A percentile compares a stretch with the other conserved stretches of the same genome.
Evolutionary conservation across 2,113 vertebrate species (phyloP).

Genomic region (Xenopus borealis): DNA sequence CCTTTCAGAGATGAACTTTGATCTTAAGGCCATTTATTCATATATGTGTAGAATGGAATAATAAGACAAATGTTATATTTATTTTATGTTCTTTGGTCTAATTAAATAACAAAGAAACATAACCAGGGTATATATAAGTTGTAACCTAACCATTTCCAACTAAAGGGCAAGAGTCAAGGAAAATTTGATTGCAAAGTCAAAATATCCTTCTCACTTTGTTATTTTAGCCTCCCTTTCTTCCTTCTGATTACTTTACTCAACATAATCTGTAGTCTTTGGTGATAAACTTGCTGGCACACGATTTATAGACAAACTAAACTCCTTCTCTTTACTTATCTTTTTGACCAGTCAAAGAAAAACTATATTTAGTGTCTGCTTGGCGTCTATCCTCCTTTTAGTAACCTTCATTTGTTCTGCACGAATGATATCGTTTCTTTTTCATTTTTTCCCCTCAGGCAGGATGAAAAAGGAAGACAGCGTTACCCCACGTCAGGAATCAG

Average conservation of each 20-base stretch:
- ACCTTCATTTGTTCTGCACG: slow-evolving; percentile 38
- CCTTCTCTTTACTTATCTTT: slow-evolving; percentile 65
- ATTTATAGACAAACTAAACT: slow-evolving; percentile 69
- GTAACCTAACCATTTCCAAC: slow-evolving; percentile 64
- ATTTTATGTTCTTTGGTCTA: background rate
- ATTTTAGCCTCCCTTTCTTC: slow-evolving; percentile 72
- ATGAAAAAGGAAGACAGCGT: slow-evolving; percentile 20
- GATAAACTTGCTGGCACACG: slow-evolving; percentile 67
- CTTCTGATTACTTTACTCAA: slow-evolving; percentile 61
- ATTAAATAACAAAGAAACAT: slow-evolving; percentile 15
- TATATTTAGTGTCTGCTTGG: slow-evolving; percentile 62
- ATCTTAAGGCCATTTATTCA: slow-evolving; percentile 11
- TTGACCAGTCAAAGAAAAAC: slow-evolving; percentile 59
- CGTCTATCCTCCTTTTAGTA: slow-evolving; percentile 46
- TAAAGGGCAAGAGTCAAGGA: slow-evolving; percentile 62
- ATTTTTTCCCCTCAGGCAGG: slow-evolving; percentile 5
- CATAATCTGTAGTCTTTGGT: slow-evolving; percentile 57
- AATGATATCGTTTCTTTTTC: slow-evolving; percentile 21
- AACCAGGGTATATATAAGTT: slow-evolving; percentile 51
- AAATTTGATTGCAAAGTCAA: slow-evolving; percentile 63
- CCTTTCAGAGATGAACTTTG: slow-evolving; percentile 17
- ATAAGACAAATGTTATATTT: background rate
- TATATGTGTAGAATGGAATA: slow-evolving; percentile 16
- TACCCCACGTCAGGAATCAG: slow-evolving; percentile 1
- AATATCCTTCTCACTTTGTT: slow-evolving; percentile 61